Evolutionary conservation across 2,797 vertebrate genomes (phyloP).

Genomic region (Poecilia gillii): DNA sequence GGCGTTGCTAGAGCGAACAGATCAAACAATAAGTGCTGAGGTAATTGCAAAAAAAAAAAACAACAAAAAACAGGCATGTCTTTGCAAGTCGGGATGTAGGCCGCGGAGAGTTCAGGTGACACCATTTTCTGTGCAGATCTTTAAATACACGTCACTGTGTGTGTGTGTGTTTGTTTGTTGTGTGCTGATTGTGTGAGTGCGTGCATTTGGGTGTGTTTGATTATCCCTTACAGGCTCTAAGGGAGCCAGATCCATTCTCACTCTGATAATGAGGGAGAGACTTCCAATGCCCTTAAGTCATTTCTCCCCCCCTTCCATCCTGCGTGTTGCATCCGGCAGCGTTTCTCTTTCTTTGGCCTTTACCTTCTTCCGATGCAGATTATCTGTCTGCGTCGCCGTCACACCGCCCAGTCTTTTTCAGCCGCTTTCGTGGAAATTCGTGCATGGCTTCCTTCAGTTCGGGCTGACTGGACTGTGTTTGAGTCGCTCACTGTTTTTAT

Average conservation of each 20-base stretch:
- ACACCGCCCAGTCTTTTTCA: slow-evolving; percentile 2
- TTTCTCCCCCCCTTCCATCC: slow-evolving; percentile 76
- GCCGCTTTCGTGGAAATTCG: slow-evolving; percentile 18
- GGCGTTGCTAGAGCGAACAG: slow-evolving; percentile 25
- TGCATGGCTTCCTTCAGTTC: slow-evolving; percentile 26
- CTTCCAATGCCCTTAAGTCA: slow-evolving; percentile 83
- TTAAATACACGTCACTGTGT: slow-evolving; percentile 26
- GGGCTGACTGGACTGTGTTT: slow-evolving; percentile 29
- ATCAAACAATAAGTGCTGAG: slow-evolving; percentile 1
- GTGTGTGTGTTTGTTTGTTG: slow-evolving; percentile 49
- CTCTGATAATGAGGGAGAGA: slow-evolving; percentile 86
- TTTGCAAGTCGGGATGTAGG: slow-evolving; percentile 34
- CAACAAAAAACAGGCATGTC: slow-evolving; percentile 5
- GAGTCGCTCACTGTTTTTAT: slow-evolving; percentile 45
- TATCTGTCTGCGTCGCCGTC: slow-evolving; percentile 35
- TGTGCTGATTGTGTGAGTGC: slow-evolving; percentile 42
- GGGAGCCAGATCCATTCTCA: slow-evolving; percentile 82
- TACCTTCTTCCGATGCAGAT: slow-evolving; percentile 41
- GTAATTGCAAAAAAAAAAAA: slow-evolving; percentile 16
- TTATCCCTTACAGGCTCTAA: slow-evolving; percentile 81
- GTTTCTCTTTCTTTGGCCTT: slow-evolving; percentile 34
- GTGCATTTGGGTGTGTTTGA: slow-evolving; percentile 75
- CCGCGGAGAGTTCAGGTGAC: slow-evolving; percentile 29
- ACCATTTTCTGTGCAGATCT: slow-evolving; percentile 30
- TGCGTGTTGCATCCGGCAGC: slow-evolving; percentile 71